Conservation (phyloP, 2,888 invertebrate species). For the Drosophila ezoana region DNA sequence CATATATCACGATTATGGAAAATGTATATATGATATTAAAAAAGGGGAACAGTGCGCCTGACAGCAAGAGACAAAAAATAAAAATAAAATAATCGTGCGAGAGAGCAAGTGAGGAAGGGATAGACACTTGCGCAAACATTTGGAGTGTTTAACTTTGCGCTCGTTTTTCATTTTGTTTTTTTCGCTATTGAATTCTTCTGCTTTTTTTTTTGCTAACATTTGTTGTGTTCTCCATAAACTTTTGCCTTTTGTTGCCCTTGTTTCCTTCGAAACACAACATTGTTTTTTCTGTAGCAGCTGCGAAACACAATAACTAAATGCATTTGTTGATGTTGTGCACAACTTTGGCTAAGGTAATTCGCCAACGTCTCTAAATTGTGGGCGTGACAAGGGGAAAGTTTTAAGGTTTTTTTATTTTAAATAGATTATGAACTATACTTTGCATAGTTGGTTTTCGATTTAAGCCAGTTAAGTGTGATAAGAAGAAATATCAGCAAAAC, state of each 20-base stretch:
- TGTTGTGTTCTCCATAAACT: conserved; percentile 46
- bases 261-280: conserved; percentile 9
- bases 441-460: neutral
- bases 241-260: conserved; percentile 54
- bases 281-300: conserved; percentile 34
- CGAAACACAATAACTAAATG: conserved; percentile 28
- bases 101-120: conserved; percentile 3
- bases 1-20: conserved; percentile 26
- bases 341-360: conserved; percentile 69
- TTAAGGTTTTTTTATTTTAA: neutral
- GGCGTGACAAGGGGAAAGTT: conserved; percentile 9
- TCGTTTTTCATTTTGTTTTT: conserved; percentile 16
- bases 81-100: neutral
- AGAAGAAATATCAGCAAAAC: too few relatives aligned
- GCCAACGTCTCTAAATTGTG: conserved; percentile 39
- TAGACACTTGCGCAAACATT: conserved; percentile 46
- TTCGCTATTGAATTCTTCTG: conserved; percentile 25
- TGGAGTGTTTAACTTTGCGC: conserved; percentile 51
- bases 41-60: conserved; percentile 7
- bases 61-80: conserved; percentile 2
- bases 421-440: too few relatives aligned
- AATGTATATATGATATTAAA: conserved; percentile 18
- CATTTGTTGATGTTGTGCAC: conserved; percentile 58
- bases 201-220: conserved; percentile 44
- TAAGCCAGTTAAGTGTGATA: neutral